Evolutionary conservation across 2,113 vertebrate species (phyloP).

Genomic region (Pseudorhombus dupliciocellatus): DNA sequence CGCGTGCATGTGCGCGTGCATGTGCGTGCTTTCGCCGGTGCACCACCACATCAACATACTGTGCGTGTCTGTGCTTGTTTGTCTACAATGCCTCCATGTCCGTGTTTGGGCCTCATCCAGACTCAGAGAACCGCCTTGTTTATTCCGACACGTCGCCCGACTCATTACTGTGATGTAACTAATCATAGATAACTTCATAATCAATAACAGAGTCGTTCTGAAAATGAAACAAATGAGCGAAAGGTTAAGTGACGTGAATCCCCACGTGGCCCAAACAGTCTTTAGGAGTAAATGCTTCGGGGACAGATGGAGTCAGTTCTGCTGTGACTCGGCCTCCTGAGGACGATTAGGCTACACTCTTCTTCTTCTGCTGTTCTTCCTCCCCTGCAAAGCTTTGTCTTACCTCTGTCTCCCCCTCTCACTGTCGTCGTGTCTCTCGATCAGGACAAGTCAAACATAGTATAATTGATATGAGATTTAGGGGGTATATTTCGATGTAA

Average conservation of each 20-base stretch:
- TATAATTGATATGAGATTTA: slow-evolving; percentile 88
- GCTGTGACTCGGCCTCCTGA: slow-evolving; percentile 67
- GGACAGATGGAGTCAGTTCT: slow-evolving; percentile 50
- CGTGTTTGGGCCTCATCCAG: not conserved
- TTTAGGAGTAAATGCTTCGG: slow-evolving; percentile 52
- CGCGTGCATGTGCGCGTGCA: slow-evolving; percentile 14
- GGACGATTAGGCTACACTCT: slow-evolving; percentile 49
- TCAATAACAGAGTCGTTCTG: slow-evolving; percentile 46
- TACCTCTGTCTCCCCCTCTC: slow-evolving; percentile 54
- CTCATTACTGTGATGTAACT: slow-evolving; percentile 50
- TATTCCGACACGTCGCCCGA: slow-evolving; percentile 18
- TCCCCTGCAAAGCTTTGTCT: slow-evolving; percentile 54
- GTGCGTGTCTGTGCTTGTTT: slow-evolving; percentile 31
- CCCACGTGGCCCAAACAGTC: slow-evolving; percentile 36
- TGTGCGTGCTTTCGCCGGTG: slow-evolving; percentile 36
- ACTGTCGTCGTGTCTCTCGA: slow-evolving; percentile 66
- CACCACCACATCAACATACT: slow-evolving; percentile 23
- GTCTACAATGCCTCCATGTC: not conserved
- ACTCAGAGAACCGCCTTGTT: slow-evolving; percentile 6
- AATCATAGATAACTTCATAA: slow-evolving; percentile 52
- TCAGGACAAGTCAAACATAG: slow-evolving; percentile 80
- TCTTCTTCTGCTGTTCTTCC: slow-evolving; percentile 52
- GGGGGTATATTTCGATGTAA: slow-evolving; percentile 86
- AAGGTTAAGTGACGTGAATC: slow-evolving; percentile 61
- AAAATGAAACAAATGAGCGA: slow-evolving; percentile 38